Conservation (phyloP, 2,888 invertebrate species). For the Drosophila barbarae region DNA sequence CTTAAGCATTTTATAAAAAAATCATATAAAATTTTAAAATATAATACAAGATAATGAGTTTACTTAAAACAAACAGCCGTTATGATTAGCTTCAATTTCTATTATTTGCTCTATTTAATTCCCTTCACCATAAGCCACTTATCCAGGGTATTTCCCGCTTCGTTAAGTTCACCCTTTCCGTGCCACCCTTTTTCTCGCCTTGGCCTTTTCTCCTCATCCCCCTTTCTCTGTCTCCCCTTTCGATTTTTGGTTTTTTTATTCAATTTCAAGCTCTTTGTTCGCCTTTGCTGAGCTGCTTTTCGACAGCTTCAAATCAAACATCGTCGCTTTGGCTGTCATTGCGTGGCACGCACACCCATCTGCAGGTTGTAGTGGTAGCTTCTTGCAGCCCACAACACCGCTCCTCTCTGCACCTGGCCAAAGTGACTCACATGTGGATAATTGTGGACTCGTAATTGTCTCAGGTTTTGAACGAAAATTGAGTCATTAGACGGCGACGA, state of each 20-base stretch:
- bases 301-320: constrained; percentile 65
- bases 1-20: background rate
- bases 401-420: background rate
- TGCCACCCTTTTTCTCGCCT: constrained; percentile 15
- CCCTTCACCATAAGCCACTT: constrained; percentile 15
- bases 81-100: background rate
- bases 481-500: constrained; percentile 59
- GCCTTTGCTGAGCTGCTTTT: constrained; percentile 42
- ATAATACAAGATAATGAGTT: no score
- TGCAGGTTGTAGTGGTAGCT: background rate
- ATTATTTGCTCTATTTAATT: constrained; percentile 7
- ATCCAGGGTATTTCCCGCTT: constrained; percentile 26
- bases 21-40: background rate
- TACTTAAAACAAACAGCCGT: no score
- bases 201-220: background rate
- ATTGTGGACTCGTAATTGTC: constrained; percentile 62
- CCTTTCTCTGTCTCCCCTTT: background rate
- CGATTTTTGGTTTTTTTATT: constrained; percentile 3
- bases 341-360: constrained; percentile 55
- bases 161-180: constrained; percentile 5
- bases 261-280: constrained; percentile 13
- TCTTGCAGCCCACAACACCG: background rate
- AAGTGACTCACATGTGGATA: constrained; percentile 57
- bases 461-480: constrained; percentile 56
- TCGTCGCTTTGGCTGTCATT: constrained; percentile 55